A percentile compares a stretch with the other conserved stretches of the same genome.
These are phyloP conservation scores for Aporrectodea caliginosa DNA, from an alignment of 1,140 invertebrate species.

Conservation along the genomic window DNA sequence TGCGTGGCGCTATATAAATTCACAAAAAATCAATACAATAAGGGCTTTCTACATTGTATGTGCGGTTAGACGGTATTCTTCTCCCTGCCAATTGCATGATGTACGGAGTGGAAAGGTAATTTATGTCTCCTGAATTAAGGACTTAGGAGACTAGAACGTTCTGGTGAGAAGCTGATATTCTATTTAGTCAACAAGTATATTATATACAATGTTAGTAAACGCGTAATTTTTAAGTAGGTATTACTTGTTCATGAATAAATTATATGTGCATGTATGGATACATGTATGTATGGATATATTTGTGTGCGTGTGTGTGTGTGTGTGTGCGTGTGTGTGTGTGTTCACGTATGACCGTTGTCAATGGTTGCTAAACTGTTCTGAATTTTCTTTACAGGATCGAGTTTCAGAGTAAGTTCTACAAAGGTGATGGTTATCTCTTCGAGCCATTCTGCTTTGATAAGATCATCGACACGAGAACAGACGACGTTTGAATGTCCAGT, in stretches of 20 bases:
- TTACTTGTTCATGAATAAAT: slow-evolving; percentile 69
- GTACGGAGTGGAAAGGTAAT: too few relatives aligned
- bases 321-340: too few relatives aligned
- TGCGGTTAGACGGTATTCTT: neutral
- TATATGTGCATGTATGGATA: neutral
- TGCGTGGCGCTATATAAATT: too few relatives aligned
- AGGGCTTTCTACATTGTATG: too few relatives aligned
- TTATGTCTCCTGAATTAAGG: too few relatives aligned
- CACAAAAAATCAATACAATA: neutral
- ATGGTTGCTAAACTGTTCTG: too few relatives aligned
- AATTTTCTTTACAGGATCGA: too few relatives aligned
- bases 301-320: too few relatives aligned
- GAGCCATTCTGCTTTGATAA: slow-evolving; percentile 87
- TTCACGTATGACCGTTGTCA: too few relatives aligned
- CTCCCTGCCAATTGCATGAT: neutral
- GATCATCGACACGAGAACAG: slow-evolving; percentile 4
- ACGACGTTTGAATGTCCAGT: neutral
- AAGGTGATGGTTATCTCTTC: slow-evolving; percentile 84
- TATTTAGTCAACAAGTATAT: slow-evolving; percentile 94
- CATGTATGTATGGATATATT: too few relatives aligned
- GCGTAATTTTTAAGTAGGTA: slow-evolving; percentile 87
- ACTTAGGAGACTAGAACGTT: too few relatives aligned
- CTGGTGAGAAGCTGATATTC: too few relatives aligned
- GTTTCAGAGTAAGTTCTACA: slow-evolving; percentile 97
- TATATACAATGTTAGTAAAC: slow-evolving; percentile 90